A percentile compares a stretch with the other conserved stretches of the same genome.
Conservation (phyloP, 2,797 vertebrate species). For the Gila robusta region DNA sequence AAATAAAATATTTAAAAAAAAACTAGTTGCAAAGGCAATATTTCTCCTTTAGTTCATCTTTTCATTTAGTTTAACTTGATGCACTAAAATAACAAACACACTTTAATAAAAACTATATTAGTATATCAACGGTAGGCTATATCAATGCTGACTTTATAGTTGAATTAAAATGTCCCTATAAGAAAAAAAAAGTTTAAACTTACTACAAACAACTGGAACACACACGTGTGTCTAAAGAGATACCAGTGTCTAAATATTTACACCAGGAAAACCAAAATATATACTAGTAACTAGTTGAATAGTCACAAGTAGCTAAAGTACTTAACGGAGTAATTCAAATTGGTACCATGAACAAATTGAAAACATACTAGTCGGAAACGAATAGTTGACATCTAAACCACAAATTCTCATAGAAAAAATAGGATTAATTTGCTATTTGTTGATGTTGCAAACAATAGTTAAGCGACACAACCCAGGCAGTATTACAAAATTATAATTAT, state of each 20-base stretch:
- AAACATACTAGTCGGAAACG: background rate
- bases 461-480: background rate
- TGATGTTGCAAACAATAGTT: background rate
- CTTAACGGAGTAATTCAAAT: background rate
- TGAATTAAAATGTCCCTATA: background rate
- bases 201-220: background rate
- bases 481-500: background rate
- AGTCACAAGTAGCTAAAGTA: background rate
- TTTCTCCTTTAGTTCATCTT: too few species aligned
- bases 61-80: too few species aligned
- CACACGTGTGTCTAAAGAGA: background rate
- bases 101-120: background rate
- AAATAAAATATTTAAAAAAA: background rate
- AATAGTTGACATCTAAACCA: background rate
- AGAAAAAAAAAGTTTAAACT: background rate
- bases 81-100: too few species aligned
- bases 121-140: background rate
- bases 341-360: background rate
- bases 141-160: background rate
- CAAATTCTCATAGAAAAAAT: background rate
- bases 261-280: background rate
- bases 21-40: too few species aligned
- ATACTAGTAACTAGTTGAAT: background rate
- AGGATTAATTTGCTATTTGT: background rate
- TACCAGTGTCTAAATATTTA: background rate